A percentile compares a stretch with the other conserved stretches of the same genome.
phyloP scores from a whole-genome alignment of 1,140 invertebrate genomes.

The Limonius californicus region DNA sequence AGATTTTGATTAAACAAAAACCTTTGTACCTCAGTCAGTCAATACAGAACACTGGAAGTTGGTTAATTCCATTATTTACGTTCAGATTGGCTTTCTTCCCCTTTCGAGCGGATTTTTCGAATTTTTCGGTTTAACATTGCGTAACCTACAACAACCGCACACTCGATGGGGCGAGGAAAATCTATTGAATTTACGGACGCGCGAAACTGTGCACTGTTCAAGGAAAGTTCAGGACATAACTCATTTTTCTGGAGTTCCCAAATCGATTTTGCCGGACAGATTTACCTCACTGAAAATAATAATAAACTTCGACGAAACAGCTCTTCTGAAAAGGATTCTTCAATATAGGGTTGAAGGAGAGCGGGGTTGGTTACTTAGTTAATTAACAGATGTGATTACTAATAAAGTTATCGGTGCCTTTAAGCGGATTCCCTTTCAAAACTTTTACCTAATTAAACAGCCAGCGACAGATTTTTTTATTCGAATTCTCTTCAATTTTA shows the following conservation, averaged over 20 bases:
- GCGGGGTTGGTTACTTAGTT: conserved; percentile 26
- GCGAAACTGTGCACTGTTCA: background rate
- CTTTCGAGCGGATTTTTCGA: background rate
- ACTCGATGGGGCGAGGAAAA: background rate
- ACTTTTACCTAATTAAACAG: conserved; percentile 30
- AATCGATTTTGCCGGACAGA: conserved; percentile 1
- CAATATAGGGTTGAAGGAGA: background rate
- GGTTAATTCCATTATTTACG: background rate
- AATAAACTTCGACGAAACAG: conserved; percentile 3
- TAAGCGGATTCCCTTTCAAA: conserved; percentile 30
- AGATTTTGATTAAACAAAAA: conserved; percentile 29
- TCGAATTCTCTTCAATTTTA: background rate
- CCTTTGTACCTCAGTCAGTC: conserved; percentile 4
- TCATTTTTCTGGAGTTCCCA: background rate
- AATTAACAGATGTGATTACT: conserved; percentile 32
- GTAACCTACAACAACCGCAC: conserved; percentile 1
- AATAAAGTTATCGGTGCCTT: conserved; percentile 32
- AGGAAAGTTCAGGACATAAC: background rate
- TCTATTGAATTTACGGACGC: conserved; percentile 1
- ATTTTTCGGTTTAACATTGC: conserved; percentile 2
- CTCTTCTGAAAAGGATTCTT: background rate
- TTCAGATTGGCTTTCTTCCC: background rate
- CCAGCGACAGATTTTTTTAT: conserved; percentile 9
- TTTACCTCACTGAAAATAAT: conserved; percentile 9
- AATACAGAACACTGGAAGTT: too few relatives aligned